Evolutionary conservation across 2,888 invertebrate species (phyloP).

Genomic region (Phragmatobia fuliginosa): DNA sequence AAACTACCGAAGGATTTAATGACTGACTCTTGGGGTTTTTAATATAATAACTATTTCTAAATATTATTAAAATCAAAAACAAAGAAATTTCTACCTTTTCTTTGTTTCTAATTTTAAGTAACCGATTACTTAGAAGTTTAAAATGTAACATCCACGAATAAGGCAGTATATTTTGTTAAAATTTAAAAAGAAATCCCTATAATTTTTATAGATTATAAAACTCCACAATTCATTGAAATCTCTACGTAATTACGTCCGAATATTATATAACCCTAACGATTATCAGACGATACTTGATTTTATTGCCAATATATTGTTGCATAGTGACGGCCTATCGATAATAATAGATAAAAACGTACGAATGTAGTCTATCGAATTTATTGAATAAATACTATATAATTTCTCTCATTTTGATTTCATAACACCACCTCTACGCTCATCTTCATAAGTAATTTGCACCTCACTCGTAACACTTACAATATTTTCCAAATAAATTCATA

Average conservation of each 20-base stretch:
- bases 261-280: slow-evolving; percentile 26
- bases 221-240: slow-evolving; percentile 45
- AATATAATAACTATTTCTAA: slow-evolving; percentile 55
- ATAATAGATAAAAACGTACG: slow-evolving; percentile 39
- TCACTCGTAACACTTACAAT: slow-evolving; percentile 61
- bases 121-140: slow-evolving; percentile 50
- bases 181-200: slow-evolving; percentile 52
- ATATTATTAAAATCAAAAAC: slow-evolving; percentile 54
- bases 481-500: slow-evolving; percentile 58
- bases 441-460: slow-evolving; percentile 67
- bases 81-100: slow-evolving; percentile 34
- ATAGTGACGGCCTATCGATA: slow-evolving; percentile 31
- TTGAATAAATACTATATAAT: slow-evolving; percentile 57
- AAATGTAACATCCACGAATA: slow-evolving; percentile 63
- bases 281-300: slow-evolving; percentile 37
- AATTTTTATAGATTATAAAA: slow-evolving; percentile 43
- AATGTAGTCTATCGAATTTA: slow-evolving; percentile 53
- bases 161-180: slow-evolving; percentile 65
- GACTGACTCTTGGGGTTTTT: slow-evolving; percentile 55
- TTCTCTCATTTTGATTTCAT: slow-evolving; percentile 62
- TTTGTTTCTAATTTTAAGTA: slow-evolving; percentile 57
- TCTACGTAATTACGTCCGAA: slow-evolving; percentile 41
- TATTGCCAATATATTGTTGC: slow-evolving; percentile 43
- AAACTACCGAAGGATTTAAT: slow-evolving; percentile 58
- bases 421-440: slow-evolving; percentile 53